These are phyloP conservation scores for Siphamia tubifer DNA, from an alignment of 2,113 vertebrate genomes.

Conservation along the genomic window DNA sequence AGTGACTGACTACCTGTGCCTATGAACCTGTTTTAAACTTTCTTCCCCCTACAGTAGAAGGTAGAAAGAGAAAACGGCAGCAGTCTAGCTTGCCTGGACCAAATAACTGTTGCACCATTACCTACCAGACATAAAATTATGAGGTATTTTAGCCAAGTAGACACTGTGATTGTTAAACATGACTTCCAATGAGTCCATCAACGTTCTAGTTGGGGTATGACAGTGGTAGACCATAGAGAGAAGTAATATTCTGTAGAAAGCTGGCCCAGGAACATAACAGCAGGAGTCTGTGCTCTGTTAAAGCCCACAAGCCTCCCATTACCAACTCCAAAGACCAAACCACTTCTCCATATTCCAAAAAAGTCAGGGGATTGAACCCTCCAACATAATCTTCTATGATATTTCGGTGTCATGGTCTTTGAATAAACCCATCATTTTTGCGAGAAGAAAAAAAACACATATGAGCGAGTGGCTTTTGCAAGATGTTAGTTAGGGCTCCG, in stretches of 20 bases:
- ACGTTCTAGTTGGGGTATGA: conserved; percentile 1
- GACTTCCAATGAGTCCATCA: conserved; percentile 30
- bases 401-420: conserved; percentile 43
- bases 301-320: conserved; percentile 50
- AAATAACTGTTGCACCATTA: conserved; percentile 10
- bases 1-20: not conserved
- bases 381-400: conserved; percentile 27
- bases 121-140: conserved; percentile 31
- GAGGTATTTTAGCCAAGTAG: conserved; percentile 35
- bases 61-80: not conserved
- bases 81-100: not conserved
- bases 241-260: conserved; percentile 8
- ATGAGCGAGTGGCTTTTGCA: conserved; percentile 15
- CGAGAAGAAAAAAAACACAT: not conserved
- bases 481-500: conserved; percentile 38
- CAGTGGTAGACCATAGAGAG: conserved; percentile 9
- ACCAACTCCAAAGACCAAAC: conserved; percentile 30
- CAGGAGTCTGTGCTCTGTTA: conserved; percentile 14
- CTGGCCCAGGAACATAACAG: conserved; percentile 21
- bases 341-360: conserved; percentile 45
- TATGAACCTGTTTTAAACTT: not conserved
- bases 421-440: conserved; percentile 29
- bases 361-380: conserved; percentile 25
- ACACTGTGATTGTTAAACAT: conserved; percentile 26
- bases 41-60: not conserved